Base-by-base conservation (phyloP, 2,113 vertebrate species). In the Tupaia chinensis region DNA sequence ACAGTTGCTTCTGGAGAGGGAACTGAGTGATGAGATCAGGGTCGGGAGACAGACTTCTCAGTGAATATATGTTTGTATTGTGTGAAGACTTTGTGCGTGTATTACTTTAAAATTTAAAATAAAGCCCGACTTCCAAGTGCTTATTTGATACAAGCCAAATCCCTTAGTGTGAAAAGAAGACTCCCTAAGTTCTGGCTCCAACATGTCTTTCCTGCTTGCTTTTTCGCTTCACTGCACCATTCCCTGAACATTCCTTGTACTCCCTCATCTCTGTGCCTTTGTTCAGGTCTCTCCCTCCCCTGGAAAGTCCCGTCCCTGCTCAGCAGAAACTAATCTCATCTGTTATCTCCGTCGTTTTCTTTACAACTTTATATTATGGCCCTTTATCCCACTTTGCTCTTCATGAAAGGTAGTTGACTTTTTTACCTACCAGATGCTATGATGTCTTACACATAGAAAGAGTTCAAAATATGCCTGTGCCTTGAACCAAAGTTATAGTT, bases 71-170 rank as follows among this genome's bases (percentile, higher is more conserved):
- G 1, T 79, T 79, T 68, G 14, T 56, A 32, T 44, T 69, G 32
- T 91, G 89, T 89, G 56, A 89, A 94, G 87, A 94, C 22, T 72
- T 89, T 60, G 19, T 23, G 58, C n/a, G 7, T 61, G 29, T 61
- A 73, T 76, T 27, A 77, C 80, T 87, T 97, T 96, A 65, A 89
- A 83, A 93, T 82, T 63, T 72, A 81, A 92, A 92, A 91, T 77
- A 79, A 87, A 95, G 86, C 14, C 61, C 60, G 70, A 82, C 66
- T 95, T 87, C 32, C 81, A 77, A 84, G 68, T 27, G 69, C 73
- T 92, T 90, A 54, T 84, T 85, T 69, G 77, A 95, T 60, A 87
- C 78, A 95, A 54, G 76, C 80, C 61, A 92, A 93, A 82, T 91
- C 74, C 86, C 56, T 72, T 53, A 54, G 68, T 72, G 44, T 61